Evolutionary conservation across 1,140 invertebrate species (phyloP).

Genomic region (Ceratosolen solmsi): DNA sequence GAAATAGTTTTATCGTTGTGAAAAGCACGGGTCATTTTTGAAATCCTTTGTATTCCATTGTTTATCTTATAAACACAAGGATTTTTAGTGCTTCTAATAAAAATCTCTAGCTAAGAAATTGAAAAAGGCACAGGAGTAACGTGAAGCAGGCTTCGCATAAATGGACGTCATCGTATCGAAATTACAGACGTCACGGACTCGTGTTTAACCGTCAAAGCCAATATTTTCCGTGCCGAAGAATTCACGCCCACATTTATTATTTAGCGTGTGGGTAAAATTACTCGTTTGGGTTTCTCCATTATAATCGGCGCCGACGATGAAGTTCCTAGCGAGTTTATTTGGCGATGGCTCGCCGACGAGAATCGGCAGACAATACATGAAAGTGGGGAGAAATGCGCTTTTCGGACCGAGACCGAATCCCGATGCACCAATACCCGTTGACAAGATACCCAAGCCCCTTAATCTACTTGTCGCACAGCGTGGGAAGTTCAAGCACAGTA

Average conservation of each 20-base stretch:
- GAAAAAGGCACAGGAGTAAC: background rate
- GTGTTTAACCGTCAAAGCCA: background rate
- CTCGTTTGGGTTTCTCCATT: background rate
- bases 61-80: background rate
- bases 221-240: background rate
- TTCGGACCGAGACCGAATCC: slow-evolving; percentile 76
- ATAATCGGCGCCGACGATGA: slow-evolving; percentile 59
- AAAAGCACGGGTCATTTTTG: background rate
- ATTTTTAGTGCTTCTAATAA: background rate
- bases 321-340: slow-evolving; percentile 69
- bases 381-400: slow-evolving; percentile 81
- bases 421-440: slow-evolving; percentile 66
- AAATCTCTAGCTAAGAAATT: background rate
- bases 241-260: background rate
- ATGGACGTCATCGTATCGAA: slow-evolving; percentile 14
- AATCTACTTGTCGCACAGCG: slow-evolving; percentile 85
- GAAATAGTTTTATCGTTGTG: slow-evolving; percentile 37
- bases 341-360: slow-evolving; percentile 69
- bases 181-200: slow-evolving; percentile 6
- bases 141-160: slow-evolving; percentile 41
- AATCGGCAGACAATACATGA: slow-evolving; percentile 81
- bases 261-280: background rate
- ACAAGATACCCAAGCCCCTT: slow-evolving; percentile 77
- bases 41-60: background rate
- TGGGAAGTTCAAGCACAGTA: slow-evolving; percentile 82